A percentile compares a stretch with the other conserved stretches of the same genome.
Conservation (phyloP, 2,797 vertebrate species). For the Danio tinwini region DNA sequence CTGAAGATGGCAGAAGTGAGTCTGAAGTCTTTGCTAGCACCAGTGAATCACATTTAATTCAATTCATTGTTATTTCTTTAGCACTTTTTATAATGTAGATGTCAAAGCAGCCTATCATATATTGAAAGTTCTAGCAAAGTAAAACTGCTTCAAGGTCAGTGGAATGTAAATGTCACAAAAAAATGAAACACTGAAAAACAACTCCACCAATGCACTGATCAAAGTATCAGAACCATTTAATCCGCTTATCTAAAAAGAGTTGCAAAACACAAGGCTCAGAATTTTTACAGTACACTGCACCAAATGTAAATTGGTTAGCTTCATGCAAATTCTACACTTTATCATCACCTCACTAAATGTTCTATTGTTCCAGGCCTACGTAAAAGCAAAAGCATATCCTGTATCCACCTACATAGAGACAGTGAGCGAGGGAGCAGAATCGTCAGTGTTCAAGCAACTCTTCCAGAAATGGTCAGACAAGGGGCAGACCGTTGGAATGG, state of each 20-base stretch:
- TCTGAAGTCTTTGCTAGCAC: background rate
- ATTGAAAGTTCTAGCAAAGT: too few relatives aligned
- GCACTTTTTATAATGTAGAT: too few relatives aligned
- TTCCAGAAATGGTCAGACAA: constrained; percentile 86
- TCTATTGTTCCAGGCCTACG: constrained; percentile 75
- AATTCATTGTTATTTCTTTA: background rate
- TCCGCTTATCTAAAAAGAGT: background rate
- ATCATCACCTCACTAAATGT: background rate
- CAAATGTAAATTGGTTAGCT: too few relatives aligned
- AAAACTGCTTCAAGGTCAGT: too few relatives aligned
- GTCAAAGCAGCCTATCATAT: too few relatives aligned
- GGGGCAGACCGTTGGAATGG: constrained; percentile 74
- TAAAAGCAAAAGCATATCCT: constrained; percentile 87
- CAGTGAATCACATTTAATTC: background rate
- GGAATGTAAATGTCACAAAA: too few relatives aligned
- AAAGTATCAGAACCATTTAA: background rate
- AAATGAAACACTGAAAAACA: too few relatives aligned
- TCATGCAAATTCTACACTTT: background rate
- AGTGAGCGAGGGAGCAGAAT: constrained; percentile 86
- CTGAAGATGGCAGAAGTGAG: constrained; percentile 83
- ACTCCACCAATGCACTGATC: too few relatives aligned
- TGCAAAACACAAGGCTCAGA: background rate
- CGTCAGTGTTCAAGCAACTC: constrained; percentile 83
- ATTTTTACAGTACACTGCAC: background rate
- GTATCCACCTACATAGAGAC: constrained; percentile 79